Base-by-base conservation (phyloP, 1,140 invertebrate genomes). In the Drosophila lacteicornis region DNA sequence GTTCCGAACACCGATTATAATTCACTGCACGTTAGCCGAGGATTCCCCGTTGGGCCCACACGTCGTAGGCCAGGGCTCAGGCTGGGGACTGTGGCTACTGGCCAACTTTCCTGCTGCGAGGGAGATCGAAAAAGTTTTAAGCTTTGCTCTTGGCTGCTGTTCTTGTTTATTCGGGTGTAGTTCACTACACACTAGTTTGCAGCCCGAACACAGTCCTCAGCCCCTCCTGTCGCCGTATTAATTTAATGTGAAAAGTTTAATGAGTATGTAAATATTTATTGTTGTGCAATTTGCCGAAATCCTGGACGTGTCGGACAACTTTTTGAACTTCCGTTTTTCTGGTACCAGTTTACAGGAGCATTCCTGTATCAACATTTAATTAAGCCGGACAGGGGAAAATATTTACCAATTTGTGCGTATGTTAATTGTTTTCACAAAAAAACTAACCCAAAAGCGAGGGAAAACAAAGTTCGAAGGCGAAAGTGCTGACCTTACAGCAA, bases 211-310 rank as follows among this genome's bases (percentile, higher is more conserved):
- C 51, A 27, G 59, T 38, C 17, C 8, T n/a, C 19, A 56, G 36
- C 49, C 25, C n/a, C 47, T 55, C n/a, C 30, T 13, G 49, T 22
- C 19, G 40, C 60, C 68, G 42, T 74, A 80, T 83, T 65, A 77
- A 77, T 86, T 83, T 83, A 88, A 88, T 87, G 84, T 63, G 84
- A 80, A 88, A 87, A 87, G 76, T 87, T 87, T 83, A 87, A 87
- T 87, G 84, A 88, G 83, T 78, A 83, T 83, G 84, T 87, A 83
- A 87, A 87, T 88, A 87, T 87, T 87, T 87, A 83, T 88, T 88
- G 68, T 87, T 80, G 79, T 74, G 63, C 79, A 71, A 68, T 82
- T 82, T 71, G 51, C 33, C 27, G 22, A 43, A 79, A 45, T 42
- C 22, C 33, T 25, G 47, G 19, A 68, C 46, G 69, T 62, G 62